Conservation (phyloP, 2,888 invertebrate species). For the Lepidochitona cinerea region DNA sequence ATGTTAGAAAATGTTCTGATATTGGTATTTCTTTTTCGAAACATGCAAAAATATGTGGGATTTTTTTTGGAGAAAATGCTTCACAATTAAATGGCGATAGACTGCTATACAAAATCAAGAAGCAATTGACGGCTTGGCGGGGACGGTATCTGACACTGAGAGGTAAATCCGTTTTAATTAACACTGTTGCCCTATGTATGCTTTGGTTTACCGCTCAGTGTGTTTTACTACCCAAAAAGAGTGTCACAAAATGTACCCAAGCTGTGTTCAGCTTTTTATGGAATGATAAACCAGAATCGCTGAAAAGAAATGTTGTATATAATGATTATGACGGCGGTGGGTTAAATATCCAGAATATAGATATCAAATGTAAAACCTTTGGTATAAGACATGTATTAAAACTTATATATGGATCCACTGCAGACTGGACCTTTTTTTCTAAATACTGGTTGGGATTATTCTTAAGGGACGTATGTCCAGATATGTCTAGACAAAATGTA, state of each 20-base stretch:
- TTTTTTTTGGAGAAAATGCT: not conserved
- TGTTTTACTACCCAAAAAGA: not conserved
- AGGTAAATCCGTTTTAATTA: not conserved
- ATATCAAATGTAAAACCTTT: not conserved
- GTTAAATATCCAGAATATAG: not conserved
- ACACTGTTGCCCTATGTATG: not conserved
- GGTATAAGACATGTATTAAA: not conserved
- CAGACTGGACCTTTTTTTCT: not conserved
- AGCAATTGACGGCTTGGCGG: not conserved
- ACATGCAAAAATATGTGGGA: not conserved
- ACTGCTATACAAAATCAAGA: not conserved
- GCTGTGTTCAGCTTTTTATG: constrained; percentile 1
- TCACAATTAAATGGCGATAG: not conserved
- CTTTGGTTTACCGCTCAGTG: not conserved
- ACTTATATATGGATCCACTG: not conserved
- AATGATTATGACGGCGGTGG: not conserved
- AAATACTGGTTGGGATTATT: not conserved
- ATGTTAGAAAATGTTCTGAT: not conserved
- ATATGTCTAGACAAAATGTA: not conserved
- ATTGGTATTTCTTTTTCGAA: not conserved
- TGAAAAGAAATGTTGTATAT: not conserved
- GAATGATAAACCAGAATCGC: not conserved
- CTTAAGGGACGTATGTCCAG: not conserved
- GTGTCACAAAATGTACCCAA: not conserved
- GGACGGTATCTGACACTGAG: not conserved